Evolutionary conservation across 2,888 invertebrate species (phyloP), one percentile per base, ranked within the genome.

Genomic region (Mayetiola destructor): DNA sequence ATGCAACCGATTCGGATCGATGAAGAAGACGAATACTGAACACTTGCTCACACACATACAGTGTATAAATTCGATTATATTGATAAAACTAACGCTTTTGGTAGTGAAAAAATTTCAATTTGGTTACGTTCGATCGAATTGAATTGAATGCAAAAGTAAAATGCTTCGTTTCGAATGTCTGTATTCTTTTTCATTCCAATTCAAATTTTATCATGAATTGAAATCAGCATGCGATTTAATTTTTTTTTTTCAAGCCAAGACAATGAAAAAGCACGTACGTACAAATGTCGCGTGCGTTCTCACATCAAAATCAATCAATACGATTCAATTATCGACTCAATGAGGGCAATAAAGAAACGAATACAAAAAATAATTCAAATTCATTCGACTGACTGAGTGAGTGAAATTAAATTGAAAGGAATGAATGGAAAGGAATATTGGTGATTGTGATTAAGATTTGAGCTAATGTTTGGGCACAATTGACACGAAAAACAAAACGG

Each of bases 81-180:
- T n/a, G n/a, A n/a, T n/a, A n/a, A n/a, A n/a, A n/a, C n/a, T n/a
- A n/a, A n/a, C n/a, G n/a, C n/a, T n/a, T n/a, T n/a, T n/a, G n/a
- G n/a, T n/a, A n/a, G n/a, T n/a, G n/a, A n/a, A n/a, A n/a, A 48
- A 48, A 48, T 48, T 48, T 48, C 48, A 48, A 48, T 48, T 12
- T 16, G n/a, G n/a, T n/a, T n/a, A n/a, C n/a, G n/a, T n/a, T n/a
- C n/a, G n/a, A n/a, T 54, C 6, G 21, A 54, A 18, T 32, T 27
- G 12, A 27, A 27, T 9, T 14, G 48, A 48, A 54, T 54, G 32
- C 54, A 30, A 54, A 54, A 54, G 6, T n/a, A n/a, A n/a, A n/a
- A n/a, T n/a, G n/a, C n/a, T n/a, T n/a, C n/a, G n/a, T n/a, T n/a
- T n/a, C n/a, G n/a, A n/a, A n/a, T n/a, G n/a, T n/a, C n/a, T n/a